Conservation (phyloP, 2,113 vertebrate genomes). For the Gorsachius goisagi region DNA sequence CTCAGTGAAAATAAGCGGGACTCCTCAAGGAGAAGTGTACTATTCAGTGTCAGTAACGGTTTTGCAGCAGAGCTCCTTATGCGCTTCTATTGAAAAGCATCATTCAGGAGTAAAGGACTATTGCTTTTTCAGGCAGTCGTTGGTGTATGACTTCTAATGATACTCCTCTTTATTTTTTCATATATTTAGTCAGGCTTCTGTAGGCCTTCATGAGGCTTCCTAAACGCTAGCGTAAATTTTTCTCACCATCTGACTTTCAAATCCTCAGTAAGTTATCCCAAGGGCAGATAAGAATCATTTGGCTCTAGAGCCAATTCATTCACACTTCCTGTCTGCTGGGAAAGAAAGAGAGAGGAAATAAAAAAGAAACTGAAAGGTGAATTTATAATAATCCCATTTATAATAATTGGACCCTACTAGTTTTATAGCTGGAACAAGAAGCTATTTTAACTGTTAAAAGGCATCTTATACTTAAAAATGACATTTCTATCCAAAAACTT, state of each 20-base stretch:
- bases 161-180: background rate
- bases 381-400: background rate
- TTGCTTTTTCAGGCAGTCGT: background rate
- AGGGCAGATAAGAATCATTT: background rate
- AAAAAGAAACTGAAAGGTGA: background rate
- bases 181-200: background rate
- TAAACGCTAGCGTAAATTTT: background rate
- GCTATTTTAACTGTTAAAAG: background rate
- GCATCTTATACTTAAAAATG: background rate
- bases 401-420: background rate
- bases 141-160: background rate
- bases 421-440: background rate
- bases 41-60: background rate
- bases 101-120: background rate
- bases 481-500: background rate
- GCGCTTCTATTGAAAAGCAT: background rate
- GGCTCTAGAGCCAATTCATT: background rate
- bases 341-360: background rate
- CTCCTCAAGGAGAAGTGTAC: accelerated
- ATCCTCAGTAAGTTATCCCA: background rate
- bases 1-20: background rate
- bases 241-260: background rate
- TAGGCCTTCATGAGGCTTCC: background rate
- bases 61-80: background rate
- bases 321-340: background rate